A percentile compares a stretch with the other conserved stretches of the same genome.
Evolutionary conservation across 2,888 invertebrate species (phyloP).

Genomic region (Congeria kusceri): DNA sequence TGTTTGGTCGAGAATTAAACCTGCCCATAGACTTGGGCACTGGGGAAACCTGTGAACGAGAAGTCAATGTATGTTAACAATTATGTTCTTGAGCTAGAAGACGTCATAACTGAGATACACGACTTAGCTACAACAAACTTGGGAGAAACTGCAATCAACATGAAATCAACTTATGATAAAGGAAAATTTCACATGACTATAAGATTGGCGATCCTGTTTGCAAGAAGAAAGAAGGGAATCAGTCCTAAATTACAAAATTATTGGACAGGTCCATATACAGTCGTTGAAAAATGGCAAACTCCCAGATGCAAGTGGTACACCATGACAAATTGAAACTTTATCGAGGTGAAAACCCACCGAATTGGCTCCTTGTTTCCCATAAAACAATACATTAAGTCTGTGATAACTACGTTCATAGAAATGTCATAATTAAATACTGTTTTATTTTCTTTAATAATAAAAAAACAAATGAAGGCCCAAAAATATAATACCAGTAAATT

Average conservation of each 20-base stretch:
- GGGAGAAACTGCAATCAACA: too few relatives aligned
- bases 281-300: background rate
- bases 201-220: conserved; percentile 4
- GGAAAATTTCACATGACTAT: conserved; percentile 6
- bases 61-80: background rate
- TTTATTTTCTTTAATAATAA: too few relatives aligned
- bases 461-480: too few relatives aligned
- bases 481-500: too few relatives aligned
- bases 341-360: background rate
- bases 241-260: conserved; percentile 13
- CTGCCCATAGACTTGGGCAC: conserved; percentile 1
- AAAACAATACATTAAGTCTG: too few relatives aligned
- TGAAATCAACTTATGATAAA: conserved; percentile 25
- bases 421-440: too few relatives aligned
- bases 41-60: conserved; percentile 15
- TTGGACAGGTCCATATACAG: conserved; percentile 16
- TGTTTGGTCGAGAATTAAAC: conserved; percentile 21
- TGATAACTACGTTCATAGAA: too few relatives aligned
- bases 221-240: background rate
- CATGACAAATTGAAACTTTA: conserved; percentile 9
- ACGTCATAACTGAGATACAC: conserved; percentile 12
- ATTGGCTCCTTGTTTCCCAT: too few relatives aligned
- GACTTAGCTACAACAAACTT: too few relatives aligned
- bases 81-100: conserved; percentile 8
- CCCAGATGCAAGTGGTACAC: conserved; percentile 1